Conservation (phyloP, 92 coral and sea anemone species). For the Paragorgia papillata region DNA sequence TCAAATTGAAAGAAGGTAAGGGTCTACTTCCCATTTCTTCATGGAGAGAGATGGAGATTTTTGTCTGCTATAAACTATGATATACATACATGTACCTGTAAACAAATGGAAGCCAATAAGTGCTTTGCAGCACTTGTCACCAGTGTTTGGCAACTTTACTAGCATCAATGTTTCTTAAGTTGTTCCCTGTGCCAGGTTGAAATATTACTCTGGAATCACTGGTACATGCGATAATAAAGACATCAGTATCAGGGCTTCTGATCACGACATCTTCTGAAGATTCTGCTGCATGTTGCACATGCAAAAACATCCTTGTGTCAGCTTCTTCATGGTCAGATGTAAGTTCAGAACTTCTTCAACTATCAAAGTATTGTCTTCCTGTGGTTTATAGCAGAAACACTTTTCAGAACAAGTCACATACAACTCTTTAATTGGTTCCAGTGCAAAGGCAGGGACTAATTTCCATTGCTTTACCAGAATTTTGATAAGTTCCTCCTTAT, state of each 20-base stretch:
- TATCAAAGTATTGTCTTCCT: not conserved
- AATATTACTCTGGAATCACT: too few relatives aligned
- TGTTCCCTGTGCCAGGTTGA: too few relatives aligned
- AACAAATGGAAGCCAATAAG: too few relatives aligned
- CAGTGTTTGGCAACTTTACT: too few relatives aligned
- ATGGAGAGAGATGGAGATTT: too few relatives aligned
- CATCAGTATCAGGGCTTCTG: constrained; percentile 44
- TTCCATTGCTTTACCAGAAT: not conserved
- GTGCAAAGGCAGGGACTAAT: not conserved
- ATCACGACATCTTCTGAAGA: constrained; percentile 1
- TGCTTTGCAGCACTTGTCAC: too few relatives aligned
- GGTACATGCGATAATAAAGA: too few relatives aligned
- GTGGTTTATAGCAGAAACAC: not conserved
- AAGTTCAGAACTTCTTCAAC: not conserved
- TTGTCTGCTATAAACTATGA: too few relatives aligned
- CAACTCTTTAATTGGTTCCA: not conserved
- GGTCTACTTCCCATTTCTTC: too few relatives aligned
- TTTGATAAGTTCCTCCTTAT: not conserved
- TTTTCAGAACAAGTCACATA: not conserved
- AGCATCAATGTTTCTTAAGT: too few relatives aligned
- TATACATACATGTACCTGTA: too few relatives aligned
- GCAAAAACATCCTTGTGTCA: constrained; percentile 48
- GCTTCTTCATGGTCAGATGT: constrained; percentile 44
- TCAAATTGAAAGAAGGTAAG: too few relatives aligned
- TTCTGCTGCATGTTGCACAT: constrained; percentile 35